Evolutionary conservation across 2,888 invertebrate species (phyloP).

Genomic region (Eilema caniola): DNA sequence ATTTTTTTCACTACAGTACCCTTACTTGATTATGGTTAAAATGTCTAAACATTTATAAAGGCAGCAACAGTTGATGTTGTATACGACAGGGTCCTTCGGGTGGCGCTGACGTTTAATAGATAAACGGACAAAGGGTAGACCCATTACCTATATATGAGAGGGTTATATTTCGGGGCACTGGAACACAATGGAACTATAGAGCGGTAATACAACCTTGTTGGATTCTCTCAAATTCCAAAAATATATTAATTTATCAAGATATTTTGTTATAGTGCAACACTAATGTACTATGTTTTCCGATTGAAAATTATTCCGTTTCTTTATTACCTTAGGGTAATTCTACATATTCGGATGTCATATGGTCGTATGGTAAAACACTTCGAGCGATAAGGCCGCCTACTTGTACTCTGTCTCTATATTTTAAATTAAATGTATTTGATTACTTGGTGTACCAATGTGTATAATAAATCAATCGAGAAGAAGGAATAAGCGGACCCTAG

Average conservation of each 20-base stretch:
- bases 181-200: conserved; percentile 6
- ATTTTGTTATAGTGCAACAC: not conserved
- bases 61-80: conserved; percentile 15
- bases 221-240: not conserved
- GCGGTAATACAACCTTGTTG: conserved; percentile 2
- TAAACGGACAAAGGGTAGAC: conserved; percentile 33
- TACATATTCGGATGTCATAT: too few species aligned
- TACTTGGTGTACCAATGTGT: too few species aligned
- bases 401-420: too few species aligned
- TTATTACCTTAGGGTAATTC: too few species aligned
- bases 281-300: not conserved
- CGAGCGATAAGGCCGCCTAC: too few species aligned
- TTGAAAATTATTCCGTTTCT: too few species aligned
- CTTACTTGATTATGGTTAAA: not conserved
- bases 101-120: conserved; percentile 31
- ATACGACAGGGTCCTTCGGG: conserved; percentile 10
- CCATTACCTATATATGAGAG: conserved; percentile 24
- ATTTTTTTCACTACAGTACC: too few species aligned
- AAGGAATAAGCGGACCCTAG: too few species aligned
- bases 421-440: too few species aligned
- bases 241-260: not conserved
- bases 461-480: too few species aligned
- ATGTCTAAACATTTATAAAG: not conserved
- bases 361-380: too few species aligned
- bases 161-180: conserved; percentile 11